Evolutionary conservation across 2,888 invertebrate species (phyloP).

Genomic region (Amitus sp.): DNA sequence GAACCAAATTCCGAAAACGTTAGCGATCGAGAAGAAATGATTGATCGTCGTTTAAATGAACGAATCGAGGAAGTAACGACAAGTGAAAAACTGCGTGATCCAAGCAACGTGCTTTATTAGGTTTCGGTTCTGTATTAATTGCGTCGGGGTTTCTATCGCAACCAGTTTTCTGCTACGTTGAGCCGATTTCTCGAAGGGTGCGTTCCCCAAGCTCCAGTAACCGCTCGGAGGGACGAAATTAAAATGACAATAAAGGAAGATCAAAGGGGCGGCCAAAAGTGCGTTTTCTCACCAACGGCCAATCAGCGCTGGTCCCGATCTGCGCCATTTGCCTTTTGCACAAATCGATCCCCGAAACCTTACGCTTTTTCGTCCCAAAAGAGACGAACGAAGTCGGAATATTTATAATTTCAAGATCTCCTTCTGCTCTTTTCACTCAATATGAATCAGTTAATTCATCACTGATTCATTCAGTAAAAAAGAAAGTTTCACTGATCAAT

Average conservation of each 20-base stretch:
- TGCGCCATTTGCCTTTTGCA: constrained; percentile 57
- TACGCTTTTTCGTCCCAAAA: constrained; percentile 19
- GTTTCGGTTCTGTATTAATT: constrained; percentile 12
- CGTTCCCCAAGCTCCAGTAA: constrained; percentile 44
- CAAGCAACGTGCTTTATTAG: neutral
- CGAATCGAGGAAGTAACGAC: too few relatives aligned
- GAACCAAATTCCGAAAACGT: too few relatives aligned
- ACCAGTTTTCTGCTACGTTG: constrained; percentile 49
- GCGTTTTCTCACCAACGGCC: constrained; percentile 57
- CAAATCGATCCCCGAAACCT: constrained; percentile 27
- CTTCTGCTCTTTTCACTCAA: too few relatives aligned
- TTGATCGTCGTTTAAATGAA: too few relatives aligned
- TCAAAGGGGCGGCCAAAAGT: constrained; percentile 61
- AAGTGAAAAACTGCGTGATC: neutral
- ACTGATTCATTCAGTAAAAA: too few relatives aligned
- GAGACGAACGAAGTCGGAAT: too few relatives aligned
- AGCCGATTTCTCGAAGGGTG: constrained; percentile 53
- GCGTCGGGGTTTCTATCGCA: constrained; percentile 38
- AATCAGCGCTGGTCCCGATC: constrained; percentile 54
- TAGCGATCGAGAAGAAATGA: too few relatives aligned
- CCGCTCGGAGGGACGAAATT: constrained; percentile 51
- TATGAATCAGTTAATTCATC: too few relatives aligned
- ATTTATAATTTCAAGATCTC: too few relatives aligned
- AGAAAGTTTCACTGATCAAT: too few relatives aligned
- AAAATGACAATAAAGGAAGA: constrained; percentile 65